Evolutionary conservation across 2,113 vertebrate genomes (phyloP).

Genomic region (Ceratotherium simum): DNA sequence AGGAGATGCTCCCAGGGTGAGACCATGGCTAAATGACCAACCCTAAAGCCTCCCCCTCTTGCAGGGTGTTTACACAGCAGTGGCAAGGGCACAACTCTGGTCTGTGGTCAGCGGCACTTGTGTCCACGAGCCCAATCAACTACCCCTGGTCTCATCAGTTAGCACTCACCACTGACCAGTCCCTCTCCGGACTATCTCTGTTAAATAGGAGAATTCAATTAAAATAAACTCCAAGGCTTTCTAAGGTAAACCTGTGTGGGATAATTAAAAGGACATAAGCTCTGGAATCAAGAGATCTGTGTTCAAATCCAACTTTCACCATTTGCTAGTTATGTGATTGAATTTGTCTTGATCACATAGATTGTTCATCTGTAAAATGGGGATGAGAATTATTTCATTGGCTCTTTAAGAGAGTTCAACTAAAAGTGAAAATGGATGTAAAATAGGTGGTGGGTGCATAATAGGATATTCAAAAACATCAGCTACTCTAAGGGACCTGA

Average conservation of each 20-base stretch:
- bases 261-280: background rate
- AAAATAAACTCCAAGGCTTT: conserved; percentile 9
- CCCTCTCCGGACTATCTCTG: background rate
- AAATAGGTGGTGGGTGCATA: background rate
- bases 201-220: conserved; percentile 32
- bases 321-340: background rate
- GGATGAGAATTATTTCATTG: background rate
- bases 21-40: background rate
- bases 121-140: background rate
- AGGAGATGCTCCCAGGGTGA: background rate
- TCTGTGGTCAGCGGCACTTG: background rate
- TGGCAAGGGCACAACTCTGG: background rate
- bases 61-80: background rate
- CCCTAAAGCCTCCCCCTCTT: background rate
- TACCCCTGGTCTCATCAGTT: background rate
- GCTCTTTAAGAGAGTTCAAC: conserved; percentile 21
- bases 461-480: background rate
- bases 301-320: conserved; percentile 25
- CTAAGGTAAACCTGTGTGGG: background rate
- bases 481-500: background rate
- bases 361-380: background rate
- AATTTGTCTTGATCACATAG: conserved; percentile 12
- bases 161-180: background rate
- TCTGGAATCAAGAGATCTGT: background rate
- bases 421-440: background rate